These are phyloP conservation scores for Pseudonaja textilis DNA, from an alignment of 2,113 vertebrate genomes.

Conservation along the genomic window DNA sequence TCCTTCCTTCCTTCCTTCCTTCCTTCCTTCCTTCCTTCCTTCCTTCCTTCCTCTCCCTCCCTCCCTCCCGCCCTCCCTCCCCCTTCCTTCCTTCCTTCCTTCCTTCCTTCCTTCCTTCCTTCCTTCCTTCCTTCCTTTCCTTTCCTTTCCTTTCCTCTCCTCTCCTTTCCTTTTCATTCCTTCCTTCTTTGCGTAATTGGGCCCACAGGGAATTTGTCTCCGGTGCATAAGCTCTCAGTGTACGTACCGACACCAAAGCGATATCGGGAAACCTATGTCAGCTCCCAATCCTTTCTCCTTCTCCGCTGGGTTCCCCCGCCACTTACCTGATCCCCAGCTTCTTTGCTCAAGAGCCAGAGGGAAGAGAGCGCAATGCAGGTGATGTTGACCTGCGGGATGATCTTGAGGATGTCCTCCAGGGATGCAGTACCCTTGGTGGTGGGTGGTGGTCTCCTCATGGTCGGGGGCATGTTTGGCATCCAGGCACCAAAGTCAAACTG, in stretches of 20 bases:
- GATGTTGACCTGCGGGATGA: slow-evolving; percentile 71
- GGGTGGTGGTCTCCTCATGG: slow-evolving; percentile 76
- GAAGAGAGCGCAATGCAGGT: slow-evolving; percentile 69
- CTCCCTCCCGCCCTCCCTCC: accelerated
- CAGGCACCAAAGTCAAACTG: slow-evolving; percentile 80
- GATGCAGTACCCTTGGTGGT: slow-evolving; percentile 70
- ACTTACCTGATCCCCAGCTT: slow-evolving; percentile 70
- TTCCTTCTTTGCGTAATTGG: not conserved
- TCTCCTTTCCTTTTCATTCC: accelerated
- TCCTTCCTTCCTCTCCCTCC: no score
- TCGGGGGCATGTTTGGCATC: slow-evolving; percentile 76
- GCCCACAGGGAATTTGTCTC: no score
- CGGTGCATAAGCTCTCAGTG: no score
- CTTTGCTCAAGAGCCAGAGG: slow-evolving; percentile 72
- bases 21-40: no score
- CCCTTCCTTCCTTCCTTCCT: no score
- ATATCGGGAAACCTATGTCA: not conserved
- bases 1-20: no score
- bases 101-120: no score
- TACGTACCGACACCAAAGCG: no score
- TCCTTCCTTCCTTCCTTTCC: not conserved
- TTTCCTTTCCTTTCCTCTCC: no score
- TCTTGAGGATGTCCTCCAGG: slow-evolving; percentile 69
- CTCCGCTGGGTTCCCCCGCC: accelerated
- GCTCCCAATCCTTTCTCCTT: not conserved